Conservation (phyloP, 2,113 vertebrate genomes). For the Chelonoidis abingdonii region DNA sequence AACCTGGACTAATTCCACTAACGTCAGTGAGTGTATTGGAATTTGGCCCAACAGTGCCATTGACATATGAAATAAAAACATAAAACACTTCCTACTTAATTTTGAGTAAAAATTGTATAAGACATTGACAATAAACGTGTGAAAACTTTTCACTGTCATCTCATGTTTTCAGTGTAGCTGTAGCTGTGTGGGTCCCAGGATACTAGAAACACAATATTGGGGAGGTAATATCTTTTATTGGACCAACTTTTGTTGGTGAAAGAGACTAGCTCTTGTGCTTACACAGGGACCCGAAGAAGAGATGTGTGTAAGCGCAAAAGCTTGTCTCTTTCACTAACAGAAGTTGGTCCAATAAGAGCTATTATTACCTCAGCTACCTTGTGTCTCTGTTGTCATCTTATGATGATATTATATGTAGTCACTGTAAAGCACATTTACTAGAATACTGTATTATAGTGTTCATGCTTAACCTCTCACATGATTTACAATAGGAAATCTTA, state of each 20-base stretch:
- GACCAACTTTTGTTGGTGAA: not conserved
- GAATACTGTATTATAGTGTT: not conserved
- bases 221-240: not conserved
- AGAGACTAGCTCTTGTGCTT: not conserved
- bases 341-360: not conserved
- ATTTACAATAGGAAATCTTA: not conserved
- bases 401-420: conserved; percentile 6
- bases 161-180: not conserved
- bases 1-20: conserved; percentile 64
- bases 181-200: not conserved
- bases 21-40: conserved; percentile 41
- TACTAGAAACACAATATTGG: not conserved
- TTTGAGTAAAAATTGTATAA: conserved; percentile 53
- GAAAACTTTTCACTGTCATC: conserved; percentile 44
- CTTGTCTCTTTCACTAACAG: not conserved
- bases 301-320: not conserved
- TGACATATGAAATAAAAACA: conserved; percentile 12
- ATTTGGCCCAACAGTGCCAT: conserved; percentile 34
- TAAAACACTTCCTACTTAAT: conserved; percentile 9
- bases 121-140: not conserved
- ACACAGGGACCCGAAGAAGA: not conserved
- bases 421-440: conserved; percentile 40
- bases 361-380: not conserved
- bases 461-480: not conserved
- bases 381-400: not conserved